A percentile compares a stretch with the other conserved stretches of the same genome.
Evolutionary conservation across 1,140 invertebrate species (phyloP).

Genomic region (Caenorhabditis tropicalis): DNA sequence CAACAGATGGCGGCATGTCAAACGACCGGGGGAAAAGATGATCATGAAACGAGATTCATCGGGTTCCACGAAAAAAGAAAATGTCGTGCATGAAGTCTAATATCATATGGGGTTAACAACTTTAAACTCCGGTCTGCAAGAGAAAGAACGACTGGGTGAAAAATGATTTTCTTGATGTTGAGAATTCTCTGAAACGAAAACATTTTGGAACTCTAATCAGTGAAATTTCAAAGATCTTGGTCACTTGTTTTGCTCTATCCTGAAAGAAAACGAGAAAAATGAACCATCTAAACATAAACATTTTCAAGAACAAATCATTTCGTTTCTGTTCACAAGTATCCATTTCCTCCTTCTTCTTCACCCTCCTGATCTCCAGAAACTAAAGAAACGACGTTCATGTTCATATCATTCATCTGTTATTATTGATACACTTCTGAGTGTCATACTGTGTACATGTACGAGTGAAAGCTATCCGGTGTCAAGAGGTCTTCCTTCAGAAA

Average conservation of each 20-base stretch:
- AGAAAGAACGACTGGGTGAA: neutral
- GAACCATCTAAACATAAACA: too few species aligned
- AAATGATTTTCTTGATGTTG: neutral
- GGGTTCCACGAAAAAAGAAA: neutral
- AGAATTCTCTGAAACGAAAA: neutral
- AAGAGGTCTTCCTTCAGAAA: constrained; percentile 1
- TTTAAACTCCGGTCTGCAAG: neutral
- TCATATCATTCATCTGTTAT: constrained; percentile 4
- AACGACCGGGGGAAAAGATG: neutral
- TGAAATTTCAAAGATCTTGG: too few species aligned
- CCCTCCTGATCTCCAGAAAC: neutral
- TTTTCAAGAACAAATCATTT: too few species aligned
- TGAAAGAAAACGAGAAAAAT: too few species aligned
- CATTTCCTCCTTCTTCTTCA: too few species aligned
- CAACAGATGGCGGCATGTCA: constrained; percentile 23
- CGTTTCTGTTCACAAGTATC: too few species aligned
- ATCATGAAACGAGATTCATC: neutral
- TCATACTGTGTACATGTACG: constrained; percentile 17
- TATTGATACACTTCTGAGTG: neutral
- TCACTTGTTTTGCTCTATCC: too few species aligned
- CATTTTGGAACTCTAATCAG: too few species aligned
- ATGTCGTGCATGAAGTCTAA: neutral
- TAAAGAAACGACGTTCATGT: constrained; percentile 6
- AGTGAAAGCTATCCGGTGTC: constrained; percentile 32
- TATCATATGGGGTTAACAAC: constrained; percentile 27